Conservation (phyloP, 2,797 vertebrate genomes). For the Pipistrellus pipistrellus region DNA sequence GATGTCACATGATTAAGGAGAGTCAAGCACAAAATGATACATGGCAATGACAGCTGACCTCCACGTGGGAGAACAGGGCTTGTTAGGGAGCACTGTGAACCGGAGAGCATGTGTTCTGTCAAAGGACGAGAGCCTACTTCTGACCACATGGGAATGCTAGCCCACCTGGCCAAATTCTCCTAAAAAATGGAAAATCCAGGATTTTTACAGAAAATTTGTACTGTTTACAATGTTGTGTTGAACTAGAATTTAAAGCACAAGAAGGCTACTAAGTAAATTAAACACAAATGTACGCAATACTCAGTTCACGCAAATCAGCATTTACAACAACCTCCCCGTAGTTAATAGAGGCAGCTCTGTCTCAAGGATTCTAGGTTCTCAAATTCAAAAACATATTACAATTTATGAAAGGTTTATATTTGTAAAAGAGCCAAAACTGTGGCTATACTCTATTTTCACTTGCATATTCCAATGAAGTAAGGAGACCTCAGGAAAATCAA, state of each 20-base stretch:
- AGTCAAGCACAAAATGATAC: conserved; percentile 26
- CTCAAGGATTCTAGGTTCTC: background rate
- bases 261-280: background rate
- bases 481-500: conserved; percentile 7
- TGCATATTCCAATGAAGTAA: background rate
- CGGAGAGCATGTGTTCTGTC: background rate
- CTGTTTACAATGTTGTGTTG: background rate
- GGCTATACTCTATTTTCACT: background rate
- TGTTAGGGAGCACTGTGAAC: background rate
- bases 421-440: background rate
- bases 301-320: background rate
- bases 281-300: background rate
- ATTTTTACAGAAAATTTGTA: background rate
- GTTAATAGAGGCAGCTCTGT: background rate
- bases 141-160: background rate
- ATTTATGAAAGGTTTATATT: background rate
- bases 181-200: conserved; percentile 25
- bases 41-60: conserved; percentile 1
- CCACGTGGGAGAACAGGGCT: background rate
- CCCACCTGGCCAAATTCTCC: background rate
- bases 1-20: background rate
- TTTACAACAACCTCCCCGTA: background rate
- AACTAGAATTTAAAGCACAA: conserved; percentile 27
- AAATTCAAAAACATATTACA: background rate
- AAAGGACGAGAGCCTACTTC: background rate